Conservation (phyloP, 2,113 vertebrate species). For the Stomatorhinus ivindoensis region DNA sequence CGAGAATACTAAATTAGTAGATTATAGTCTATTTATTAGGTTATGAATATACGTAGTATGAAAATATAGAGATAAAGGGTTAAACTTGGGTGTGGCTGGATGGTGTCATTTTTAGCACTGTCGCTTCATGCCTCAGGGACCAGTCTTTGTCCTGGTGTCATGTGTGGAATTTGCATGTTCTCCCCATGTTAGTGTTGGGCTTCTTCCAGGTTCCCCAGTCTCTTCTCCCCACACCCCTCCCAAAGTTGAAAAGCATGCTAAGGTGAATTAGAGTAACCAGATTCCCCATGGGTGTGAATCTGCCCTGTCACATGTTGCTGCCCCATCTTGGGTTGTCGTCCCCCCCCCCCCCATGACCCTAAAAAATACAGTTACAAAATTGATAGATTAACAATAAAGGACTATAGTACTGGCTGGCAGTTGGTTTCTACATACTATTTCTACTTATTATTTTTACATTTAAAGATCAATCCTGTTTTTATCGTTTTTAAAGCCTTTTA, state of each 20-base stretch:
- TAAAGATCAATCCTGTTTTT: neutral
- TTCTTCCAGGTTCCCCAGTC: neutral
- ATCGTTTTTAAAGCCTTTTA: neutral
- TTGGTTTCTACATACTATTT: neutral
- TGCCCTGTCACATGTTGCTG: neutral
- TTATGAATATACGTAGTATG: neutral
- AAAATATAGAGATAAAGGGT: neutral
- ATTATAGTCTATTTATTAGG: neutral
- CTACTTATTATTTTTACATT: neutral
- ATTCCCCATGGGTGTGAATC: neutral
- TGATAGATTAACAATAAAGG: neutral
- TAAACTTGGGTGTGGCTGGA: neutral
- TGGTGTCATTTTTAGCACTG: no score
- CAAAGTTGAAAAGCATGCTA: neutral
- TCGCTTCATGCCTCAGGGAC: no score
- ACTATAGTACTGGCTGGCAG: neutral
- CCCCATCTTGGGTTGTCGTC: neutral
- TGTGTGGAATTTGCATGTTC: neutral
- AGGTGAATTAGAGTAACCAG: neutral
- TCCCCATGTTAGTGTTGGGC: neutral
- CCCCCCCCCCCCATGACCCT: no score
- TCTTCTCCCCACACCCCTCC: no score
- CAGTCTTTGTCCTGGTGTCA: no score
- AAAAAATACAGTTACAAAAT: neutral
- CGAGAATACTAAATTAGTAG: neutral